phyloP scores from a whole-genome alignment of 2,888 invertebrate species.

The Drosophila neutralis region DNA sequence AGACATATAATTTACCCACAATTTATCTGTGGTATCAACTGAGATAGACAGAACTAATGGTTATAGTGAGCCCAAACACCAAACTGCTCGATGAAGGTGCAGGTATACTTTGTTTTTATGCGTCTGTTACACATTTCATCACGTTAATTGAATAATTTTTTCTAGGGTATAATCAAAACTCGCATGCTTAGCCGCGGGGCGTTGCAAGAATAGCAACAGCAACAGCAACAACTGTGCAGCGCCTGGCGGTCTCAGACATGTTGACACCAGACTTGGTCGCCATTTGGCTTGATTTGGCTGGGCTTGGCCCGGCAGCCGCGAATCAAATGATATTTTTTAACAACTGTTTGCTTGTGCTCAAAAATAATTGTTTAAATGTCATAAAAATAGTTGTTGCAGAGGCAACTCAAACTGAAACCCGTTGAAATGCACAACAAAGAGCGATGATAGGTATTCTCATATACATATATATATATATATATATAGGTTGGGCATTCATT shows the following conservation, averaged over 20 bases:
- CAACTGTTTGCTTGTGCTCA: conserved; percentile 55
- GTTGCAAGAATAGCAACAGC: conserved; percentile 53
- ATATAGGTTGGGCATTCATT: neutral
- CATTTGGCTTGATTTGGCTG: conserved; percentile 31
- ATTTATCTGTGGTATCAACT: neutral
- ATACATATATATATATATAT: neutral
- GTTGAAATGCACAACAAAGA: conserved; percentile 28
- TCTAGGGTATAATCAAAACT: conserved; percentile 41
- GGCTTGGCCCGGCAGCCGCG: conserved; percentile 49
- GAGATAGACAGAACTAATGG: neutral
- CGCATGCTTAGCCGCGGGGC: conserved; percentile 61
- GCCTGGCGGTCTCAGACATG: conserved; percentile 71
- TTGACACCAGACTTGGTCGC: conserved; percentile 73
- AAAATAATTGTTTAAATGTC: conserved; percentile 81
- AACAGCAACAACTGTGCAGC: conserved; percentile 28
- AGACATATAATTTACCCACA: neutral
- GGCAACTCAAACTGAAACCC: conserved; percentile 6
- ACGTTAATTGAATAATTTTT: neutral
- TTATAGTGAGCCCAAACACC: neutral
- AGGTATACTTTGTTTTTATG: neutral
- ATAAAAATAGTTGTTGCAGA: conserved; percentile 61
- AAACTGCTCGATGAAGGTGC: neutral
- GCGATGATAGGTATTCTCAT: conserved; percentile 2
- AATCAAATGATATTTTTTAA: conserved; percentile 66
- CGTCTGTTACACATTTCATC: conserved; percentile 1